Evolutionary conservation across 2,888 invertebrate species (phyloP).

Genomic region (Aleiodes testaceus): DNA sequence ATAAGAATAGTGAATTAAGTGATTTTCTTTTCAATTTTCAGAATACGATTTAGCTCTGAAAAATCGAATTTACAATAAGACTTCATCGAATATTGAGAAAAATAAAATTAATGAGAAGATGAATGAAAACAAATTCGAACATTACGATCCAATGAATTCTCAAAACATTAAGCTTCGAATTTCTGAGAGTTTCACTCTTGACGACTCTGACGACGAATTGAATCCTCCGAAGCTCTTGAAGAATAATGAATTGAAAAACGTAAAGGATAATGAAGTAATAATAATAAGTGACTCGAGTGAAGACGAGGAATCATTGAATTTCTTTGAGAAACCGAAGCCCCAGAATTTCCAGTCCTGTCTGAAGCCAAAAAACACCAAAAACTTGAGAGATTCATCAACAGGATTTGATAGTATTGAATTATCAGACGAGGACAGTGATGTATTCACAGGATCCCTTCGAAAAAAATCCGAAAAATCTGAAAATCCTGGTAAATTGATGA

Average conservation of each 20-base stretch:
- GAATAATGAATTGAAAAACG: neutral
- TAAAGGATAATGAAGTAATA: constrained; percentile 54
- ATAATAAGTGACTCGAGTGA: constrained; percentile 67
- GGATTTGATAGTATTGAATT: neutral
- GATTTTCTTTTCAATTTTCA: constrained; percentile 40
- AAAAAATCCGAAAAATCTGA: too few relatives aligned
- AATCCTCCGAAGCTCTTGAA: neutral
- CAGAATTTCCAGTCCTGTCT: neutral
- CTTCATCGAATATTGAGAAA: neutral
- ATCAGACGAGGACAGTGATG: neutral
- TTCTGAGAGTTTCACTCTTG: constrained; percentile 52
- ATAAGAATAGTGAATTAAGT: neutral
- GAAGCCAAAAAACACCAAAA: constrained; percentile 1
- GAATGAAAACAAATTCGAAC: neutral
- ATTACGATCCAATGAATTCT: constrained; percentile 43
- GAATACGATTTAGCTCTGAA: constrained; percentile 46
- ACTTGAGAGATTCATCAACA: constrained; percentile 15
- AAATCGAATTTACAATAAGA: constrained; percentile 22
- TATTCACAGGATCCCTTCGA: constrained; percentile 33
- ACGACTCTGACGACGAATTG: constrained; percentile 49
- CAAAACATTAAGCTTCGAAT: constrained; percentile 57
- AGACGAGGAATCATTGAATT: constrained; percentile 34
- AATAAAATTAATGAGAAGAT: neutral
- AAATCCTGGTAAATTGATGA: constrained; percentile 14
- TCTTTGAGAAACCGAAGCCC: constrained; percentile 27